Evolutionary conservation across 2,113 vertebrate species (phyloP), one percentile per base, ranked within the genome.

Genomic region (Egretta garzetta): DNA sequence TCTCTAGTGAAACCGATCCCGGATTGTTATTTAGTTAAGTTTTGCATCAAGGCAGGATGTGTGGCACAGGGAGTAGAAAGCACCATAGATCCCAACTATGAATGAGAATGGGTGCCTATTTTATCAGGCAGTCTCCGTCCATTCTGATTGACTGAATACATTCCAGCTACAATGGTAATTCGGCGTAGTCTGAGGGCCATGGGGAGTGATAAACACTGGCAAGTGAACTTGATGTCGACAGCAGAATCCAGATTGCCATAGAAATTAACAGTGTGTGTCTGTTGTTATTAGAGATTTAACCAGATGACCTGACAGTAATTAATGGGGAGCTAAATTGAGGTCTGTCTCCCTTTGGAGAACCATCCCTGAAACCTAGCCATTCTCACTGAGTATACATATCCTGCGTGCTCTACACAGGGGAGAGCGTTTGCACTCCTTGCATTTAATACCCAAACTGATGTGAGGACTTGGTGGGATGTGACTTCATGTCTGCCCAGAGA

Each of bases 261-360:
- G 82, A 88, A 88, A 96, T 96, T 66, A 94, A 58, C 82, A 58
- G 74, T 35, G 82, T 90, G 76, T 90, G 90, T 56, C 90, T 86
- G 74, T 80, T 95, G 82, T 93, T 74, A 52, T 88, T 52, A 76
- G 75, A 47, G 55, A 55, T 14, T 76, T 91, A 86, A 92, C 12
- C 79, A 86, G 90, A 77, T 95, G 93, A 90, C 88, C 88, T 56
- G 85, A 35, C 70, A 80, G 8, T 90, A 94, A 91, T 74, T 64
- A 66, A 81, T 18, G 68, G 62, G 22, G 72, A 93, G 72, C 80
- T 92, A 55, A 73, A 62, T 28, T 14, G 27, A 74, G 67, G 2
- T 86, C 75, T 86, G 80, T 47, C 62, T 85, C 58, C 55, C 75
- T 66, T 45, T 39, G 59, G 43, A 88, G 62, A 66, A 14, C 22